Evolutionary conservation across 2,888 invertebrate species (phyloP).

Genomic region (Arrhopalites spinosus): DNA sequence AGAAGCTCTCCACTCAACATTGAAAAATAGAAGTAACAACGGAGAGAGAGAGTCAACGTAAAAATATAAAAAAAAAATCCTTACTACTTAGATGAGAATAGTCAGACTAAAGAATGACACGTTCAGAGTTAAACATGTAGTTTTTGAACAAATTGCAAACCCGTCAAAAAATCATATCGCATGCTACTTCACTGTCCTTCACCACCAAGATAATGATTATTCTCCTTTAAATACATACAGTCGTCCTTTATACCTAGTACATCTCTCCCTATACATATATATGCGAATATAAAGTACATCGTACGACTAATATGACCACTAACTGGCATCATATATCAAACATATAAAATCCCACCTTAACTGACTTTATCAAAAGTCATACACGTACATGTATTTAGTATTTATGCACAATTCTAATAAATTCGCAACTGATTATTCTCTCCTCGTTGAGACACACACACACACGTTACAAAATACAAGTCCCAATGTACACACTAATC

Average conservation of each 20-base stretch:
- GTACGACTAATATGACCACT: too few relatives aligned
- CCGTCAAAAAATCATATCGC: constrained; percentile 28
- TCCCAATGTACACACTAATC: neutral
- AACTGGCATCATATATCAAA: neutral
- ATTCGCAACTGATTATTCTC: constrained; percentile 25
- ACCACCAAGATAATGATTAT: neutral
- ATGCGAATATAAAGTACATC: neutral
- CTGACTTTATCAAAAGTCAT: neutral
- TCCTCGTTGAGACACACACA: neutral
- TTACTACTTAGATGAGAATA: neutral
- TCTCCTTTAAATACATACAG: neutral
- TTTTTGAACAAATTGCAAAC: constrained; percentile 26
- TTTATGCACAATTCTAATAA: constrained; percentile 8
- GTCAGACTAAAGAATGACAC: constrained; percentile 25
- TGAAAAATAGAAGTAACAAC: neutral
- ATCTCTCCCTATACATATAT: neutral
- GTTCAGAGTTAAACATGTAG: constrained; percentile 18
- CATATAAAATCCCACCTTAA: neutral
- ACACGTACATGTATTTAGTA: neutral
- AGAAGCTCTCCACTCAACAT: neutral
- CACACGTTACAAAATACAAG: neutral
- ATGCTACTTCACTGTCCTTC: constrained; percentile 28
- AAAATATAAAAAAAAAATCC: neutral
- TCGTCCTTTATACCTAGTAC: neutral
- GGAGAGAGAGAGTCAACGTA: neutral